Percentiles rank a stretch among this genome's conserved stretches.
These are phyloP conservation scores for Chloroclystis v-ata DNA, from an alignment of 2,888 invertebrate species.

Conservation along the genomic window DNA sequence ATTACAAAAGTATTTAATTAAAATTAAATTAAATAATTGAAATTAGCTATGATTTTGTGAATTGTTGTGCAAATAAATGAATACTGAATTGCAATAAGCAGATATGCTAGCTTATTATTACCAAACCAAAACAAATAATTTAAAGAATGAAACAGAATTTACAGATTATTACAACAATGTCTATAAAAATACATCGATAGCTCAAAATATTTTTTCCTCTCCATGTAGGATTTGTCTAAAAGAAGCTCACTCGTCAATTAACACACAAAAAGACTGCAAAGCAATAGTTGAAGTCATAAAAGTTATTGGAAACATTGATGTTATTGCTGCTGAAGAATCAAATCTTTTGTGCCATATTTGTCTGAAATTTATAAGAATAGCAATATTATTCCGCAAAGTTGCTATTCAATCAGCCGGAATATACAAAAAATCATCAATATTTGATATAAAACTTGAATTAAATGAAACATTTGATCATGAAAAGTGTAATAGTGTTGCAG, in stretches of 20 bases:
- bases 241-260: constrained; percentile 22
- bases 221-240: constrained; percentile 31
- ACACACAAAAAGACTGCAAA: constrained; percentile 7
- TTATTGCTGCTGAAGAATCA: constrained; percentile 42
- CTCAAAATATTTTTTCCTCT: neutral
- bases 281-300: constrained; percentile 15
- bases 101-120: constrained; percentile 28
- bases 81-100: neutral
- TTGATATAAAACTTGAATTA: constrained; percentile 30
- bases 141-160: constrained; percentile 3
- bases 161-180: constrained; percentile 27
- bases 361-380: constrained; percentile 46
- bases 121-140: constrained; percentile 9
- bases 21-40: too few species aligned
- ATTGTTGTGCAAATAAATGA: too few species aligned
- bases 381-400: constrained; percentile 49
- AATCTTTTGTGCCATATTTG: constrained; percentile 49
- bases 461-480: neutral
- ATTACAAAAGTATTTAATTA: too few species aligned
- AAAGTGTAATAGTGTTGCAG: neutral
- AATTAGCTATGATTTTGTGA: too few species aligned
- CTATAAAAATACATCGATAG: neutral
- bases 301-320: constrained; percentile 42
- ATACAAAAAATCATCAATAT: constrained; percentile 37
- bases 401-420: constrained; percentile 45